phyloP scores from a whole-genome alignment of 2,888 invertebrate species.

The Schizotus pectinicornis region DNA sequence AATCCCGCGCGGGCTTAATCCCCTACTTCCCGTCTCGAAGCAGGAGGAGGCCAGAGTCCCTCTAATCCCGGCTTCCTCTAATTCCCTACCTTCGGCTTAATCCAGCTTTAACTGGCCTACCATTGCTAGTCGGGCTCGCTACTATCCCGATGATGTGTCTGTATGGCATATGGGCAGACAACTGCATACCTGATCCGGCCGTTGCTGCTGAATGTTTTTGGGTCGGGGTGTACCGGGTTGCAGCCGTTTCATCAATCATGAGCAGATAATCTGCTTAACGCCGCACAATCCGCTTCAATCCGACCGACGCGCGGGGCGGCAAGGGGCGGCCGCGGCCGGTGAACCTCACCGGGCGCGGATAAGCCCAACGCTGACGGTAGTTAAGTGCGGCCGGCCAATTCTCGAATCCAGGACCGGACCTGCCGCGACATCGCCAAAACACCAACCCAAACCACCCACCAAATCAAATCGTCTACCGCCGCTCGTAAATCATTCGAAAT shows the following conservation, averaged over 20 bases:
- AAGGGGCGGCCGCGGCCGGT: slow-evolving; percentile 36
- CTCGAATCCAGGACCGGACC: slow-evolving; percentile 6
- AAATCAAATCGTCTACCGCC: too few species aligned
- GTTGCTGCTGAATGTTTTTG: slow-evolving; percentile 50
- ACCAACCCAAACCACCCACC: background rate
- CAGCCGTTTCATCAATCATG: slow-evolving; percentile 67
- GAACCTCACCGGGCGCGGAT: slow-evolving; percentile 39
- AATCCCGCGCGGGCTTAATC: slow-evolving; percentile 57
- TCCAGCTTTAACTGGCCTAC: slow-evolving; percentile 60
- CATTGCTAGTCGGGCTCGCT: slow-evolving; percentile 44
- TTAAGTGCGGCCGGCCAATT: background rate
- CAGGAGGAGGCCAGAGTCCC: slow-evolving; percentile 55
- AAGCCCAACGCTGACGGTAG: slow-evolving; percentile 18
- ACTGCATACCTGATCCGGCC: slow-evolving; percentile 47
- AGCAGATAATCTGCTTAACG: slow-evolving; percentile 70
- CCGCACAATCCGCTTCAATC: slow-evolving; percentile 60
- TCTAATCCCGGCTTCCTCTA: slow-evolving; percentile 60
- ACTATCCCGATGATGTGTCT: slow-evolving; percentile 46
- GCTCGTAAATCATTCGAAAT: too few species aligned
- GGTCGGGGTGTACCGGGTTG: slow-evolving; percentile 51
- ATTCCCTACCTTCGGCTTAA: slow-evolving; percentile 60
- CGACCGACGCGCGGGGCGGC: slow-evolving; percentile 43
- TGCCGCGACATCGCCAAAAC: slow-evolving; percentile 11
- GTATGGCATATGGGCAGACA: slow-evolving; percentile 43
- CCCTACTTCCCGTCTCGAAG: slow-evolving; percentile 57